Evolutionary conservation across 1,140 invertebrate genomes (phyloP).

Genomic region (Amyelois transitella): DNA sequence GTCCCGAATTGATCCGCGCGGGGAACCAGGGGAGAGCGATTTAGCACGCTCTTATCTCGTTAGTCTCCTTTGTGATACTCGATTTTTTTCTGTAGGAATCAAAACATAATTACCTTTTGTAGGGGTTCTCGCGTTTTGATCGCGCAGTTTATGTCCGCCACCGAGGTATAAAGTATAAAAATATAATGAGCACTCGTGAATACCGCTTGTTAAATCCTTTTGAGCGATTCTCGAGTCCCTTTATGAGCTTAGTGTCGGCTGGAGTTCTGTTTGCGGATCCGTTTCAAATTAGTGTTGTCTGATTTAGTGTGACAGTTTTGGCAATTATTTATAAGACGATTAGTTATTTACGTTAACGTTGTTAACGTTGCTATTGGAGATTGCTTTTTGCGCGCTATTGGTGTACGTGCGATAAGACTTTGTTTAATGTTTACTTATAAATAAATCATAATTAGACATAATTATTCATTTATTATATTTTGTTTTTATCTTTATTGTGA

Average conservation of each 20-base stretch:
- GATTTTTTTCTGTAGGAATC: conserved; percentile 70
- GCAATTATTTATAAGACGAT: conserved; percentile 41
- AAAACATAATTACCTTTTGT: conserved; percentile 75
- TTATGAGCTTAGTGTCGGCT: conserved; percentile 61
- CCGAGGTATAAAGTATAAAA: conserved; percentile 71
- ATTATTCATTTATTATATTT: conserved; percentile 17
- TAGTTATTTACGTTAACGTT: background rate
- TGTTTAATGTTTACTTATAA: background rate
- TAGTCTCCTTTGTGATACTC: conserved; percentile 73
- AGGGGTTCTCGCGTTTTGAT: conserved; percentile 70
- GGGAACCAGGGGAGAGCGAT: conserved; percentile 58
- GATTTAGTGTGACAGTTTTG: conserved; percentile 51
- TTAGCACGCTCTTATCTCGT: conserved; percentile 74
- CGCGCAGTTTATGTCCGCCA: conserved; percentile 66
- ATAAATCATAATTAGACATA: background rate
- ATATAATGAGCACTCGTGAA: conserved; percentile 71
- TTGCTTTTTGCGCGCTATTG: background rate
- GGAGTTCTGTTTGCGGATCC: conserved; percentile 48
- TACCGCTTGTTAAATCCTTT: conserved; percentile 72
- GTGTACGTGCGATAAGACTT: background rate
- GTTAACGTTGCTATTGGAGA: background rate
- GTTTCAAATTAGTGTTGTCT: conserved; percentile 63
- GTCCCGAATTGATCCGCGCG: conserved; percentile 62
- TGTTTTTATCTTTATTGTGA: background rate
- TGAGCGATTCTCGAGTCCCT: conserved; percentile 54